Evolutionary conservation across 2,797 vertebrate species (phyloP).

Genomic region (Mionectes olivaceus): DNA sequence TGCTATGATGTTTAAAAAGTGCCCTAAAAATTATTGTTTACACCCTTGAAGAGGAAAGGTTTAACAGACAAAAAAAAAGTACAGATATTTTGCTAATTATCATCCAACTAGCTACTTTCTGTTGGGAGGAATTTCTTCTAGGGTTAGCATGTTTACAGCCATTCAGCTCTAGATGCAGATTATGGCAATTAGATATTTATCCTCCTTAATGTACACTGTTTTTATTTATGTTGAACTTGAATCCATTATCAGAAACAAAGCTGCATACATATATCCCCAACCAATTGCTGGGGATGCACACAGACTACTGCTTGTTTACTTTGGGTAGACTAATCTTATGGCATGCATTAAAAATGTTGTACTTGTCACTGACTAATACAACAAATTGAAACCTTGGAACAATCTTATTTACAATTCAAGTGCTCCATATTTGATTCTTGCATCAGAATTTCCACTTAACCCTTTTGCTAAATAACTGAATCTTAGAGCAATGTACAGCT

Average conservation of each 20-base stretch:
- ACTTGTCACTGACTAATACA: slow-evolving; percentile 74
- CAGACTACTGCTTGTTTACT: slow-evolving; percentile 77
- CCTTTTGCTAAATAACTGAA: neutral
- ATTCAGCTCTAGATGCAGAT: slow-evolving; percentile 49
- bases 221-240: slow-evolving; percentile 77
- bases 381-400: slow-evolving; percentile 62
- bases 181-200: slow-evolving; percentile 76
- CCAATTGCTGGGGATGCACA: slow-evolving; percentile 63
- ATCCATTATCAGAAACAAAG: slow-evolving; percentile 80
- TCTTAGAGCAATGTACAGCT: neutral
- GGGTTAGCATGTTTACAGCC: slow-evolving; percentile 31
- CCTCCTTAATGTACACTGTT: slow-evolving; percentile 71
- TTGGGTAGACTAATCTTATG: slow-evolving; percentile 68
- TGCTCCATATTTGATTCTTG: slow-evolving; percentile 5
- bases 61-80: neutral
- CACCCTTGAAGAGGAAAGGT: neutral
- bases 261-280: slow-evolving; percentile 63
- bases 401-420: slow-evolving; percentile 23
- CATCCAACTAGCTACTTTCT: neutral
- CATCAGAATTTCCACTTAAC: slow-evolving; percentile 46
- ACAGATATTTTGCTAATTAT: slow-evolving; percentile 4
- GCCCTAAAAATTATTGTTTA: neutral
- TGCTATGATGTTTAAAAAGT: neutral
- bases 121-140: slow-evolving; percentile 5
- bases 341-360: slow-evolving; percentile 75